Base-by-base conservation (phyloP, 2,888 invertebrate species). In the Dendrolimus pini region DNA sequence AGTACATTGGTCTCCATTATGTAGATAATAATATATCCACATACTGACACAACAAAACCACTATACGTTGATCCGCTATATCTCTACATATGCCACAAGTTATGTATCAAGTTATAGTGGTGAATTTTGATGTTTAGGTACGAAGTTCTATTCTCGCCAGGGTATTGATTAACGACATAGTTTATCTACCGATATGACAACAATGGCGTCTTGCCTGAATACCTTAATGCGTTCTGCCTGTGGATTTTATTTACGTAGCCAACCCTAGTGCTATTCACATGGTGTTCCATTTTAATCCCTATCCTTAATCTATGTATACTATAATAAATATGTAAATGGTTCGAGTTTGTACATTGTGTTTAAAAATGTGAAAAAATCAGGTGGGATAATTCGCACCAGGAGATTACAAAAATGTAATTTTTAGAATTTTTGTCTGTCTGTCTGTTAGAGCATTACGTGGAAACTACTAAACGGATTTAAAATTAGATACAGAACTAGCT, bases 161-260 rank as follows among this genome's bases (percentile, higher is more conserved):
- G 72, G 47, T 73, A 85, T 89, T 89, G 89, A 89, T 88, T 88
- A 87, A 90, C 89, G 81, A 74, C 66, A 77, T 84, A 85, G 87
- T 87, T 87, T 88, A 89, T 89, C 86, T 86, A 86, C 80, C 75
- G 85, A 88, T 89, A 85, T 83, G 85, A 87, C 85, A 87, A 89
- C 89, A 88, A 89, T 89, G 79, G 77, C 74, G 80, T 81, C 85
- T 83, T 83, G 80, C 82, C 79, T 80, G 82, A 85, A 83, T 80
- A 78, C 83, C 79, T 78, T 84, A 83, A 84, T 85, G 83, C 77
- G 75, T 79, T 81, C 74, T 77, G 78, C 79, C 79, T 83, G 75
- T 82, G 84, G 78, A 78, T 82, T 84, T 80, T 83, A 85, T 83
- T 82, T 82, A 82, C 78, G 66, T 69, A 70, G 65, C 73, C 72